phyloP scores from a whole-genome alignment of 2,113 vertebrate genomes.

The Cyanoderma ruficeps region DNA sequence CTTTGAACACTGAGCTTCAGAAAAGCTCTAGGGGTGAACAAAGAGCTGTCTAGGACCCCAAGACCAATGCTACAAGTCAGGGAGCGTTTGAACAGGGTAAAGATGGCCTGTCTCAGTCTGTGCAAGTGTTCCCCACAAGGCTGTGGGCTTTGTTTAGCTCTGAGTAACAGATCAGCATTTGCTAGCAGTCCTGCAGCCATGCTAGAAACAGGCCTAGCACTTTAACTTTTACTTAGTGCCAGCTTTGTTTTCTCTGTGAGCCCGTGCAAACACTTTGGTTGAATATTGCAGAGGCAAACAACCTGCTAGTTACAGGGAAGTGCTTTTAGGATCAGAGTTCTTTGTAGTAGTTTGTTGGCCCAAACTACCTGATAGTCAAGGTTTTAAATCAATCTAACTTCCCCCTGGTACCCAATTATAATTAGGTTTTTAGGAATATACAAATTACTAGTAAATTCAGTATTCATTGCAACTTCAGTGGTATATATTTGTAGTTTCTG shows the following conservation, averaged over 20 bases:
- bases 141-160: neutral
- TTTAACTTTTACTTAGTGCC: neutral
- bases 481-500: neutral
- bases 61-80: neutral
- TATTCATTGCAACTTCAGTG: neutral
- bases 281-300: neutral
- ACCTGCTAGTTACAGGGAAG: neutral
- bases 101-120: neutral
- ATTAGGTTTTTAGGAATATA: neutral
- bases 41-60: neutral
- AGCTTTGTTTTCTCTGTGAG: neutral
- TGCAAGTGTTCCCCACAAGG: neutral
- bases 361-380: neutral
- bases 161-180: neutral
- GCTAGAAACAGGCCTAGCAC: neutral
- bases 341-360: neutral
- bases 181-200: neutral
- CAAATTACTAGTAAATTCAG: neutral
- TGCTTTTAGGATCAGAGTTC: neutral
- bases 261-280: neutral
- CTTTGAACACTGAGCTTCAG: neutral
- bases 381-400: neutral
- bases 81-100: neutral
- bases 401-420: neutral
- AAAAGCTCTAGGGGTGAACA: neutral